Evolutionary conservation across 2,797 vertebrate species (phyloP).

Genomic region (Nothura maculosa): DNA sequence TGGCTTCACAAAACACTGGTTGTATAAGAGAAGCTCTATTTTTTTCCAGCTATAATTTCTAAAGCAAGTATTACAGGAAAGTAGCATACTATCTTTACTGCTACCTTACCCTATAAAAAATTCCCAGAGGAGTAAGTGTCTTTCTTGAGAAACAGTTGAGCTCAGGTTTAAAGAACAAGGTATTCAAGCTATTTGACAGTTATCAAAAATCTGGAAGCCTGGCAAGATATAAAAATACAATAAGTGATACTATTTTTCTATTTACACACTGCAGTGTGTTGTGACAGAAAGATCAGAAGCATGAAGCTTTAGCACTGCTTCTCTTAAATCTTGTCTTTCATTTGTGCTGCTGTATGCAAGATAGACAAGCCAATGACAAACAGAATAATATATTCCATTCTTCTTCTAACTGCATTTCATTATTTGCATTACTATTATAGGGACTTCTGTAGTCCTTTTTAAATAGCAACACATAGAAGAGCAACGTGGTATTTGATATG

Average conservation of each 20-base stretch:
- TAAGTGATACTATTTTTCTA: not conserved
- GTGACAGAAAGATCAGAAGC: not conserved
- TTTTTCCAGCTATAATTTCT: not conserved
- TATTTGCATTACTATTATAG: not conserved
- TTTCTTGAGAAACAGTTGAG: not conserved
- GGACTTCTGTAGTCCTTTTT: not conserved
- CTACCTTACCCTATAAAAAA: not conserved
- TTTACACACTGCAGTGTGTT: not conserved
- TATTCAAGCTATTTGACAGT: not conserved
- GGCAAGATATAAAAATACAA: not conserved
- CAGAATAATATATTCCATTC: not conserved
- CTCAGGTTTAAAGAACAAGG: not conserved
- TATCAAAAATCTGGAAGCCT: not conserved
- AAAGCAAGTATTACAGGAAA: not conserved
- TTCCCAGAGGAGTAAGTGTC: not conserved
- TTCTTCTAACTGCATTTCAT: not conserved
- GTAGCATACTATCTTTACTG: not conserved
- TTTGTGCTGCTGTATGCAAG: accelerated
- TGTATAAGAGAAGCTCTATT: not conserved
- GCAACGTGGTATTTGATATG: accelerated
- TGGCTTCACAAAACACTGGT: not conserved
- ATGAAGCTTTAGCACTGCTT: not conserved
- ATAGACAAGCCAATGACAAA: not conserved
- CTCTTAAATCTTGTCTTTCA: not conserved
- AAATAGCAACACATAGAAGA: not conserved